Percentiles rank a stretch among this genome's conserved stretches.
phyloP scores from a whole-genome alignment of 2,113 vertebrate species.

The Capra hircus region DNA sequence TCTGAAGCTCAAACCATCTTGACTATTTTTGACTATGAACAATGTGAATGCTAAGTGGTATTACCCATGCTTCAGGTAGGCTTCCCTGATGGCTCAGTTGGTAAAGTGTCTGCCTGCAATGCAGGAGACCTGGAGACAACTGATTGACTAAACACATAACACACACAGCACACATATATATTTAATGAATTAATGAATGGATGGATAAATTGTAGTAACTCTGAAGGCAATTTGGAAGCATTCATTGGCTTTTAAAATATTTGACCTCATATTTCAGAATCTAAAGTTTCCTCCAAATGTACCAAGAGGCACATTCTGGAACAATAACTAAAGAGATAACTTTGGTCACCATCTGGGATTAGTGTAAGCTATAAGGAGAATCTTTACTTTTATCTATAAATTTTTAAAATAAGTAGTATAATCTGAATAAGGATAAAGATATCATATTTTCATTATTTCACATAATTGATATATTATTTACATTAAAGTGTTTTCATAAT shows the following conservation, averaged over 20 bases:
- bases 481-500: not conserved
- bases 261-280: not conserved
- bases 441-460: not conserved
- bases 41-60: not conserved
- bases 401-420: not conserved
- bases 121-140: not conserved
- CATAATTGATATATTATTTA: not conserved
- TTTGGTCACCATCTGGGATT: not conserved
- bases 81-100: not conserved
- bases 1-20: not conserved
- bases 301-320: not conserved
- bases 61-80: not conserved
- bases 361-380: not conserved
- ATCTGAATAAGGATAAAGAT: not conserved
- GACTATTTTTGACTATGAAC: not conserved
- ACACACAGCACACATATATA: not conserved
- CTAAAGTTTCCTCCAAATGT: not conserved
- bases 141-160: not conserved
- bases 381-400: not conserved
- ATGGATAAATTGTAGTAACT: not conserved
- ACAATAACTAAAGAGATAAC: not conserved
- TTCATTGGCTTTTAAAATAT: not conserved
- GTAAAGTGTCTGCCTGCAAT: not conserved
- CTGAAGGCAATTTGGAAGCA: not conserved
- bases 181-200: not conserved